Conservation (phyloP, 1,140 invertebrate species). For the Pemphigus obesinymphae region DNA sequence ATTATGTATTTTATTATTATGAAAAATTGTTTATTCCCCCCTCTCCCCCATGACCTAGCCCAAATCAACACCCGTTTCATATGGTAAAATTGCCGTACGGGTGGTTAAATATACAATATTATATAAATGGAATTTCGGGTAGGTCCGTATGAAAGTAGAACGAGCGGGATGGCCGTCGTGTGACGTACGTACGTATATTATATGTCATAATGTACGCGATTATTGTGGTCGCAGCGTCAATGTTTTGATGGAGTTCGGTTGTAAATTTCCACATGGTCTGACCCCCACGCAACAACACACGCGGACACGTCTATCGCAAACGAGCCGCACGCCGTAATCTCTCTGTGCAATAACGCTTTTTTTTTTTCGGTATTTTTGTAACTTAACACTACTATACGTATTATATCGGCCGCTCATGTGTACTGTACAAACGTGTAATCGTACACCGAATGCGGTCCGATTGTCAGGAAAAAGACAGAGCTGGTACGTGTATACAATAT, state of each 20-base stretch:
- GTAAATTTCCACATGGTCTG: slow-evolving; percentile 16
- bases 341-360: neutral
- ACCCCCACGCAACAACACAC: neutral
- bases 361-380: neutral
- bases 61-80: too few relatives aligned
- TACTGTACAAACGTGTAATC: neutral
- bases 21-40: too few relatives aligned
- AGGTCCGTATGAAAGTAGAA: too few relatives aligned
- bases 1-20: too few relatives aligned
- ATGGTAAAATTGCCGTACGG: too few relatives aligned
- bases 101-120: too few relatives aligned
- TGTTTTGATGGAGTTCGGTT: slow-evolving; percentile 13
- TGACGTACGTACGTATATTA: too few relatives aligned
- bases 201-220: too few relatives aligned
- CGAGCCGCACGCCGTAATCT: neutral
- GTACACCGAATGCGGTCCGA: neutral
- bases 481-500: neutral
- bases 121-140: too few relatives aligned
- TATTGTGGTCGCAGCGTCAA: slow-evolving; percentile 1
- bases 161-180: too few relatives aligned
- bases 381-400: neutral
- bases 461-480: neutral
- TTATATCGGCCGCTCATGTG: neutral
- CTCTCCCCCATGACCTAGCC: too few relatives aligned
- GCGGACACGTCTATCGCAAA: neutral